phyloP scores from a whole-genome alignment of 2,797 vertebrate genomes.

The Glossophaga mutica region DNA sequence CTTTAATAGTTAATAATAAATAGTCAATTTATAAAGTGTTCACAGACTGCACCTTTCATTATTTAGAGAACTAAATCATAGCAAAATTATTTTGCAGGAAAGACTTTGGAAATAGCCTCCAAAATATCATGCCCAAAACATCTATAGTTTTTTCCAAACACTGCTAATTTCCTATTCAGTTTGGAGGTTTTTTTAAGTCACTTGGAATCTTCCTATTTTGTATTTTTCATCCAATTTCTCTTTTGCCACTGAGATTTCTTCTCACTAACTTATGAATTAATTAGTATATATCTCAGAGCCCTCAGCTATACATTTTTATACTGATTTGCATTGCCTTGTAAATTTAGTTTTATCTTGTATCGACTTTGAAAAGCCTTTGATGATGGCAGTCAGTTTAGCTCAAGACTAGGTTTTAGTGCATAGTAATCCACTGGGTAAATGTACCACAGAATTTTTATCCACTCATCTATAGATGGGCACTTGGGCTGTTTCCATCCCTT shows the following conservation, averaged over 20 bases:
- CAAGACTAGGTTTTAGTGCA: neutral
- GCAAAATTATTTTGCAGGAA: neutral
- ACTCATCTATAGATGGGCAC: neutral
- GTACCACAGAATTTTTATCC: neutral
- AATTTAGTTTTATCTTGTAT: neutral
- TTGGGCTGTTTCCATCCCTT: neutral
- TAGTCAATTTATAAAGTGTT: neutral
- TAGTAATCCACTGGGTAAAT: neutral
- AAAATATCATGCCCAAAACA: neutral
- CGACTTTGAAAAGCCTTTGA: neutral
- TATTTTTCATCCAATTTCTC: neutral
- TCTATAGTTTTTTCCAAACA: neutral
- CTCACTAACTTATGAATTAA: neutral
- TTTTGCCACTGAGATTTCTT: neutral
- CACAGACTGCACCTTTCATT: neutral
- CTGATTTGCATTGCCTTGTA: neutral
- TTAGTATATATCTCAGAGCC: neutral
- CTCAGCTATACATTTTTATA: neutral
- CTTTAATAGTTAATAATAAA: neutral
- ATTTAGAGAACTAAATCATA: neutral
- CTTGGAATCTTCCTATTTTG: neutral
- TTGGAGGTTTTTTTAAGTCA: neutral
- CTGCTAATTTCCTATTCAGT: neutral
- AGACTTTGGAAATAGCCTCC: neutral
- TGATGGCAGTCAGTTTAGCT: neutral